Percentiles rank a stretch among this genome's conserved stretches.
These are phyloP conservation scores for Cataglyphis livida DNA, from an alignment of 2,888 invertebrate species.

Conservation along the genomic window DNA sequence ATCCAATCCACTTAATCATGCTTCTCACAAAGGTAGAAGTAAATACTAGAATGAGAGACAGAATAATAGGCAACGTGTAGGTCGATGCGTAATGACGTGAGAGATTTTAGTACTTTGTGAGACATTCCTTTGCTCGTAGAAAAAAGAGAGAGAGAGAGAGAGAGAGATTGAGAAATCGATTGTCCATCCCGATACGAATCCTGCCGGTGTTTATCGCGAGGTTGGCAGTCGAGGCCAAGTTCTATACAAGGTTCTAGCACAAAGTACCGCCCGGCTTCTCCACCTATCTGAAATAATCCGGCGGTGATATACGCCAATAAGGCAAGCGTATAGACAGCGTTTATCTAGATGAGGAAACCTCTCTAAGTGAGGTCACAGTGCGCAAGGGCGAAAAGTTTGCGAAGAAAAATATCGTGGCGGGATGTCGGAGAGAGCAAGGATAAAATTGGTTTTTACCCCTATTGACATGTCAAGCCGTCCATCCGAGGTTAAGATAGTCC, in stretches of 20 bases:
- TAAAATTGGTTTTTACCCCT: constrained; percentile 73
- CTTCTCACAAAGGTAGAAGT: constrained; percentile 60
- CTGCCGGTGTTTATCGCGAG: constrained; percentile 66
- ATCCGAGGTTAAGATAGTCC: constrained; percentile 67
- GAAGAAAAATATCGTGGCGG: constrained; percentile 45
- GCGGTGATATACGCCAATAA: constrained; percentile 79
- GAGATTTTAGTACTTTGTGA: constrained; percentile 55
- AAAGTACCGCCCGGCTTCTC: constrained; percentile 67
- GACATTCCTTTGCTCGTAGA: constrained; percentile 55
- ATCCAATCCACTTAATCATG: constrained; percentile 48
- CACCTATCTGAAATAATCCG: constrained; percentile 71
- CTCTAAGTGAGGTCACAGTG: constrained; percentile 60
- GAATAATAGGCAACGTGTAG: constrained; percentile 32
- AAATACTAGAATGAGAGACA: constrained; percentile 55
- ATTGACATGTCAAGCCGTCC: constrained; percentile 76
- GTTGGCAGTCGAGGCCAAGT: constrained; percentile 54
- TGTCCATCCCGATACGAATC: constrained; percentile 60
- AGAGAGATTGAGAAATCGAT: constrained; percentile 6
- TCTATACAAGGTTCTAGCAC: constrained; percentile 25
- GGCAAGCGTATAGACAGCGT: constrained; percentile 59
- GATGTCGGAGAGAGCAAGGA: constrained; percentile 37
- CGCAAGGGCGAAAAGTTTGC: constrained; percentile 26
- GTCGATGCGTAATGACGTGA: constrained; percentile 16
- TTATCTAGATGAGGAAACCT: constrained; percentile 68
- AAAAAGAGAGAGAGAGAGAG: background rate